Conservation (phyloP, 2,888 invertebrate species). For the Drosophila pseudotakahashii region DNA sequence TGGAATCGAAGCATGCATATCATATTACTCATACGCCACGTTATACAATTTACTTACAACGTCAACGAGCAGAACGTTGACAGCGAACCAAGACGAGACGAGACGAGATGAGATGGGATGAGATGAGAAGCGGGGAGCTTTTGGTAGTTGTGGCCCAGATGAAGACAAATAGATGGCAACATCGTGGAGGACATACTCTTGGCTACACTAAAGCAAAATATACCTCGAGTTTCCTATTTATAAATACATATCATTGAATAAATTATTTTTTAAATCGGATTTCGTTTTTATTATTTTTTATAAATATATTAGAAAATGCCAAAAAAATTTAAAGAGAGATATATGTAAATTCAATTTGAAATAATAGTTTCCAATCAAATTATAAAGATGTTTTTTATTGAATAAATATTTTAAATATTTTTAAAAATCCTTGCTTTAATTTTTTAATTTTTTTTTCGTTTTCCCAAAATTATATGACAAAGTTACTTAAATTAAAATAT, state of each 20-base stretch:
- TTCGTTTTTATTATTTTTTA: too few relatives aligned
- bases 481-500: neutral
- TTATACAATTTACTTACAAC: slow-evolving; percentile 76
- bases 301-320: too few relatives aligned
- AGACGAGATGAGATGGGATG: slow-evolving; percentile 27
- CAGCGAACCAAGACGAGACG: slow-evolving; percentile 41
- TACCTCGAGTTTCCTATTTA: too few relatives aligned
- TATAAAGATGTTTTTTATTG: too few relatives aligned
- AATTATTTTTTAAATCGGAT: neutral
- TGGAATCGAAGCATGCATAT: slow-evolving; percentile 76
- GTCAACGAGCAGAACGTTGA: slow-evolving; percentile 72
- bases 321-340: too few relatives aligned
- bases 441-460: too few relatives aligned
- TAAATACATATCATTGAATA: neutral
- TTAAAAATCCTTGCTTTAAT: too few relatives aligned
- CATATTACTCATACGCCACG: slow-evolving; percentile 78
- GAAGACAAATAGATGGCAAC: slow-evolving; percentile 63
- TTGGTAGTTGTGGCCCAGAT: slow-evolving; percentile 34
- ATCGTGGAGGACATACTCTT: slow-evolving; percentile 38
- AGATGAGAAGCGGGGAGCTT: slow-evolving; percentile 8
- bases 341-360: too few relatives aligned
- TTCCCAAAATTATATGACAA: too few relatives aligned
- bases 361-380: too few relatives aligned
- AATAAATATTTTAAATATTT: too few relatives aligned
- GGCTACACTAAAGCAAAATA: slow-evolving; percentile 17